Evolutionary conservation across 2,797 vertebrate genomes (phyloP).

Genomic region (Aeoliscus strigatus): DNA sequence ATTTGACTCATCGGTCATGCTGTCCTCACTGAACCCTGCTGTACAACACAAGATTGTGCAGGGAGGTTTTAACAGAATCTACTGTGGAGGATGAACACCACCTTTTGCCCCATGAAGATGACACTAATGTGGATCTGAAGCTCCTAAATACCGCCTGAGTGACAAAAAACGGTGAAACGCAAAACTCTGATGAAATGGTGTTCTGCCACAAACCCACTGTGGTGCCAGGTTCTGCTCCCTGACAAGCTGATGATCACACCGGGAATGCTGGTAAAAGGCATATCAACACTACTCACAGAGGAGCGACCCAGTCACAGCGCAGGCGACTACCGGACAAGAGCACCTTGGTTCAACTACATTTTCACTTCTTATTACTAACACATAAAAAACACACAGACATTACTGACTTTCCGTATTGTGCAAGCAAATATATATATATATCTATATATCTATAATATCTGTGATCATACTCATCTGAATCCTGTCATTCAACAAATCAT

Average conservation of each 20-base stretch:
- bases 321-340: conserved; percentile 71
- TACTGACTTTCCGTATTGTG: conserved; percentile 48
- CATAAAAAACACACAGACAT: conserved; percentile 19
- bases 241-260: too few species aligned
- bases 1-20: conserved; percentile 15
- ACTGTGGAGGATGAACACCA: too few species aligned
- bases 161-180: too few species aligned
- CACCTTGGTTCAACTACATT: conserved; percentile 51
- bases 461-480: conserved; percentile 29
- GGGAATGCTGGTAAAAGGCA: too few species aligned
- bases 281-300: too few species aligned
- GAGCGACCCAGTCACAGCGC: too few species aligned
- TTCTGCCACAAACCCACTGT: too few species aligned
- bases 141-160: too few species aligned
- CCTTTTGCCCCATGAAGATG: too few species aligned
- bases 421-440: conserved; percentile 26
- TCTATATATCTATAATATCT: conserved; percentile 9
- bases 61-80: not conserved
- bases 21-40: conserved; percentile 4
- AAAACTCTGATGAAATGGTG: too few species aligned
- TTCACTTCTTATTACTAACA: conserved; percentile 53
- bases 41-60: conserved; percentile 2
- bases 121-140: too few species aligned
- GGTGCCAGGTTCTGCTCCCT: too few species aligned
- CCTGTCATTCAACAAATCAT: conserved; percentile 45